These are phyloP conservation scores for Steromphala cineraria DNA, from an alignment of 2,888 invertebrate genomes.

Conservation along the genomic window DNA sequence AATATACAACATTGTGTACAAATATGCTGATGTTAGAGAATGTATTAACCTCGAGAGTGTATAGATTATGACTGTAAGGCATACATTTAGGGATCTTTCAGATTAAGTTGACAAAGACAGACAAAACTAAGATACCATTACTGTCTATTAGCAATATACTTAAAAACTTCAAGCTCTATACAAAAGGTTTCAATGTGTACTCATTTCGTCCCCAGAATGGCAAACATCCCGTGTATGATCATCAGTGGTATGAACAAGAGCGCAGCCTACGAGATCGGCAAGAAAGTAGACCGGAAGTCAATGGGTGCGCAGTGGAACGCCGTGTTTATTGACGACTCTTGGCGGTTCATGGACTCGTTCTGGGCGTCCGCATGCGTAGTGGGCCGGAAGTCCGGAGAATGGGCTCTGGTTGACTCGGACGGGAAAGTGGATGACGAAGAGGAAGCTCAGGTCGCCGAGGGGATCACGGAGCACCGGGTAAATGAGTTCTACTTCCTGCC, in stretches of 20 bases:
- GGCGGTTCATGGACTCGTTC: conserved; percentile 71
- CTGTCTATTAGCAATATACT: too few species aligned
- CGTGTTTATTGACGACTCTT: conserved; percentile 67
- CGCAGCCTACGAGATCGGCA: conserved; percentile 71
- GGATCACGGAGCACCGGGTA: conserved; percentile 67
- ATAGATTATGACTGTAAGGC: too few species aligned
- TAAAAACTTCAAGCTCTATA: too few species aligned
- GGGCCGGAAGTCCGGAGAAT: conserved; percentile 64
- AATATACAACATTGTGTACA: too few species aligned
- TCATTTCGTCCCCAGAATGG: conserved; percentile 58
- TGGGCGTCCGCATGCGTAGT: conserved; percentile 73
- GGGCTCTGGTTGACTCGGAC: conserved; percentile 67
- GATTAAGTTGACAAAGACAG: too few species aligned
- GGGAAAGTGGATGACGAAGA: conserved; percentile 60
- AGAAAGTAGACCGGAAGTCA: conserved; percentile 57
- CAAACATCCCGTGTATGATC: conserved; percentile 67
- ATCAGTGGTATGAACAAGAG: conserved; percentile 73
- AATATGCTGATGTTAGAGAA: too few species aligned
- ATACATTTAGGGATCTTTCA: too few species aligned
- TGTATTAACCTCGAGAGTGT: too few species aligned
- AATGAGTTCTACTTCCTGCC: conserved; percentile 74
- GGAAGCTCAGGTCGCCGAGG: conserved; percentile 39
- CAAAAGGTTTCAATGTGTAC: neutral
- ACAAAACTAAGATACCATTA: too few species aligned
- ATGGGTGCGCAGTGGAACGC: conserved; percentile 74